Evolutionary conservation across 2,888 invertebrate species (phyloP).

Genomic region (Archips xylosteana): DNA sequence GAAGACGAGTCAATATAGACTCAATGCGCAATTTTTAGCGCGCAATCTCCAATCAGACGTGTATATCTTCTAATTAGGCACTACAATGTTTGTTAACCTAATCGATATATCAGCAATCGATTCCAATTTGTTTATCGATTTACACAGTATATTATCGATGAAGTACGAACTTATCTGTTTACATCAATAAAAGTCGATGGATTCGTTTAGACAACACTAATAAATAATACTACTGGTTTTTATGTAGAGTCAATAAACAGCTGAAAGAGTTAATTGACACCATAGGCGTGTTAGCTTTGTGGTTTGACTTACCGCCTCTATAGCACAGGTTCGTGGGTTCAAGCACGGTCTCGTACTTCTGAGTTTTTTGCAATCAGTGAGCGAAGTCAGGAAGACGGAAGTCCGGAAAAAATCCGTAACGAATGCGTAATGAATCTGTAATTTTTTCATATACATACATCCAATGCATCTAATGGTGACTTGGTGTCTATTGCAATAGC

Average conservation of each 20-base stretch:
- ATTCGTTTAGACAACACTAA: slow-evolving; percentile 6
- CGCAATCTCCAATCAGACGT: slow-evolving; percentile 7
- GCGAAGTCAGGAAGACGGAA: too few species aligned
- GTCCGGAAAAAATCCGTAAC: too few species aligned
- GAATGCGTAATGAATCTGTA: too few species aligned
- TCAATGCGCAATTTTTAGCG: slow-evolving; percentile 32
- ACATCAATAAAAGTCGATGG: slow-evolving; percentile 21
- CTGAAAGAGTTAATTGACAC: background rate
- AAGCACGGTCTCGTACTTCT: too few species aligned
- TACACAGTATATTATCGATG: slow-evolving; percentile 33
- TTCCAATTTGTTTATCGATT: slow-evolving; percentile 39
- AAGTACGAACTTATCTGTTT: slow-evolving; percentile 33
- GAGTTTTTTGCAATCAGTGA: too few species aligned
- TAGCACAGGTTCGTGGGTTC: too few species aligned
- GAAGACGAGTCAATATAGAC: slow-evolving; percentile 16
- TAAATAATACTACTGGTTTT: slow-evolving; percentile 10
- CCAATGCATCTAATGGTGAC: too few species aligned
- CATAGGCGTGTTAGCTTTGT: too few species aligned
- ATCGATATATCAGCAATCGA: slow-evolving; percentile 40
- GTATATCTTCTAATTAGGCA: slow-evolving; percentile 35
- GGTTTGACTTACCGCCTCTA: too few species aligned
- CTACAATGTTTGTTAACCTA: slow-evolving; percentile 39
- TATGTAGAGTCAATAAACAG: background rate
- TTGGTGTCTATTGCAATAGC: too few species aligned
- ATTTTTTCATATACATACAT: too few species aligned